Conservation (phyloP, 2,113 vertebrate genomes). For the Silurus meridionalis region DNA sequence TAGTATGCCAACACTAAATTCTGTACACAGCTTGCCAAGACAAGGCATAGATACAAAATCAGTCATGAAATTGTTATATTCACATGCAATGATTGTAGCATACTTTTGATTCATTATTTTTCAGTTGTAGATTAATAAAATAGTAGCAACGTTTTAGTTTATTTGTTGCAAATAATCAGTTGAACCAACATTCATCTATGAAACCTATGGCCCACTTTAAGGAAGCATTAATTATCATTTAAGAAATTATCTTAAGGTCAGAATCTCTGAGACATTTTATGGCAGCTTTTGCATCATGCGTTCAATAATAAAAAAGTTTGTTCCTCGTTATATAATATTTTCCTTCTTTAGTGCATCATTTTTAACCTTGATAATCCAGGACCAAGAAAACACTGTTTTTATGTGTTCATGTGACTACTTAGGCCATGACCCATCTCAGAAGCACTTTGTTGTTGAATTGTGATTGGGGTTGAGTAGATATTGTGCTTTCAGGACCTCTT, state of each 20-base stretch:
- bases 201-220: neutral
- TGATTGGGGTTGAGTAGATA: constrained; percentile 33
- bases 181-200: neutral
- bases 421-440: neutral
- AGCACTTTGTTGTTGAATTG: constrained; percentile 22
- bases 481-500: constrained; percentile 39
- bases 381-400: neutral
- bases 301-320: neutral
- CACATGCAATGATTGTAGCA: neutral
- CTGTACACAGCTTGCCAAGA: neutral
- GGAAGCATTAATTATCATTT: neutral
- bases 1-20: neutral
- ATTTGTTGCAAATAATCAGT: neutral
- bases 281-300: neutral
- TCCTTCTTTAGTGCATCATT: neutral
- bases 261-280: neutral
- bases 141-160: neutral
- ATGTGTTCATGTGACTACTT: neutral
- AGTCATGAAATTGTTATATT: neutral
- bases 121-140: neutral
- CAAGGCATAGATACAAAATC: neutral
- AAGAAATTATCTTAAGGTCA: neutral
- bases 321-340: neutral
- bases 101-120: neutral
- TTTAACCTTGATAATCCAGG: neutral